Percentiles rank a stretch among this genome's conserved stretches.
These are phyloP conservation scores for Clytia hemisphaerica DNA, from an alignment of 30 jellyfish, hydroid and myxozoan genomes.

Conservation along the genomic window DNA sequence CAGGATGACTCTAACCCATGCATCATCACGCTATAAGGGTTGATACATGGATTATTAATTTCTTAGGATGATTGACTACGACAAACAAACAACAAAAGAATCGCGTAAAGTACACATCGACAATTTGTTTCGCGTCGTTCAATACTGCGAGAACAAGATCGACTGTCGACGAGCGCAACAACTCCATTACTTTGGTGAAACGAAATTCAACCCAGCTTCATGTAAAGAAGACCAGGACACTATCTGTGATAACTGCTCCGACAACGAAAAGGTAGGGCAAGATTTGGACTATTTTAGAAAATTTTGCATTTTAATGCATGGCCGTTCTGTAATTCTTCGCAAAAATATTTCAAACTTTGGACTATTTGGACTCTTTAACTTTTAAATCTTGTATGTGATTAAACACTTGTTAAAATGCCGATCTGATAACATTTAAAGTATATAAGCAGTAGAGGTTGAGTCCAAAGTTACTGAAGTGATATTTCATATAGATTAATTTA, in stretches of 20 bases:
- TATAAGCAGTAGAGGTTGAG: no score
- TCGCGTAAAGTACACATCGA: slow-evolving; percentile 85
- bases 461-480: no score
- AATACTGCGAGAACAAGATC: slow-evolving; percentile 84
- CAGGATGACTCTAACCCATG: no score
- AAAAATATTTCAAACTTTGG: background rate
- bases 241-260: slow-evolving; percentile 75
- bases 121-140: slow-evolving; percentile 87
- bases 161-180: slow-evolving; percentile 98
- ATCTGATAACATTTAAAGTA: no score
- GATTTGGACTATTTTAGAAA: background rate
- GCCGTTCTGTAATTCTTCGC: background rate
- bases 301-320: background rate
- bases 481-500: no score
- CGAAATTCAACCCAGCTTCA: slow-evolving; percentile 54
- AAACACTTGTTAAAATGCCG: no score
- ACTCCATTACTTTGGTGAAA: slow-evolving; percentile 93
- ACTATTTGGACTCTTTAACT: background rate
- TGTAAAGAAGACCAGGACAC: slow-evolving; percentile 63
- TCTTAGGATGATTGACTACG: slow-evolving; percentile 85
- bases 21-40: no score
- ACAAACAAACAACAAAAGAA: slow-evolving; percentile 53
- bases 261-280: slow-evolving; percentile 23
- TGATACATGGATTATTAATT: no score
- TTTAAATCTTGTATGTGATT: background rate